Evolutionary conservation across 2,888 invertebrate species (phyloP).

Genomic region (Escarpia spicata): DNA sequence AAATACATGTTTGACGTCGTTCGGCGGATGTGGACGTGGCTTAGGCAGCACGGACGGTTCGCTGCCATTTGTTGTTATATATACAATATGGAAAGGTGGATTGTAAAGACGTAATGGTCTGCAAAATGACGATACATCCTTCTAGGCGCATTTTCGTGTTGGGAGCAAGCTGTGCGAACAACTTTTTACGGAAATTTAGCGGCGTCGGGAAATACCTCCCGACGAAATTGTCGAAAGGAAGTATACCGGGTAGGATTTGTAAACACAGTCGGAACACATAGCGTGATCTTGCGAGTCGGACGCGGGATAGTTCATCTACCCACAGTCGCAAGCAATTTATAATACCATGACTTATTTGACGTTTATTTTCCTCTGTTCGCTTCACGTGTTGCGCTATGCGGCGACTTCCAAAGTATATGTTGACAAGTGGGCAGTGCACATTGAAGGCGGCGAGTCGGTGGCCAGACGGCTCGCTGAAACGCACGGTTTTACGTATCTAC

Average conservation of each 20-base stretch:
- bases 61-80: not conserved
- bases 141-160: not conserved
- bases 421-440: slow-evolving; percentile 60
- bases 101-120: not conserved
- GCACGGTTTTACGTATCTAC: slow-evolving; percentile 58
- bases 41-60: not conserved
- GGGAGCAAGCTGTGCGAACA: not conserved
- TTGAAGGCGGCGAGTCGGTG: slow-evolving; percentile 55
- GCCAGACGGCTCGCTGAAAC: slow-evolving; percentile 55
- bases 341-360: slow-evolving; percentile 13
- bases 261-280: slow-evolving; percentile 13
- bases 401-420: slow-evolving; percentile 21
- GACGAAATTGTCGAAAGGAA: not conserved
- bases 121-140: slow-evolving; percentile 16
- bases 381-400: not conserved
- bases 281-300: slow-evolving; percentile 1
- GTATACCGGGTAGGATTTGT: slow-evolving; percentile 1
- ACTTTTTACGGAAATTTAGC: not conserved
- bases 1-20: slow-evolving; percentile 16
- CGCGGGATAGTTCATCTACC: slow-evolving; percentile 16
- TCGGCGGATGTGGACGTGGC: not conserved
- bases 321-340: slow-evolving; percentile 12
- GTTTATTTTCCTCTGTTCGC: not conserved
- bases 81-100: slow-evolving; percentile 11
- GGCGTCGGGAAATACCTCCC: slow-evolving; percentile 14